Base-by-base conservation (phyloP, 2,113 vertebrate species). In the Calyptomena viridis region DNA sequence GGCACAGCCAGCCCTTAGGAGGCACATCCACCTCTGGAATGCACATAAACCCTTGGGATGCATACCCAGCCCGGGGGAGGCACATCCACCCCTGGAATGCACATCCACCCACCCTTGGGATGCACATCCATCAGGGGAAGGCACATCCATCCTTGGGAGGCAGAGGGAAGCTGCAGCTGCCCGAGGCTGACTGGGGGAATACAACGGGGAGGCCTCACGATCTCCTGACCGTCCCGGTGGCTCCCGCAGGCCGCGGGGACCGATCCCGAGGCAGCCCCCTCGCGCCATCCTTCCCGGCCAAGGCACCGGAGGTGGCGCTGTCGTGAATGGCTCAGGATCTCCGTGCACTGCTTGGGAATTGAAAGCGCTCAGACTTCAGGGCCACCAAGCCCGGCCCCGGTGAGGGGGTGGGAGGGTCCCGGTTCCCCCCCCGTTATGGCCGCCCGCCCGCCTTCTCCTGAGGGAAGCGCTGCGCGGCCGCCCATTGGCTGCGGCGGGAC, bases 401-500 rank as follows among this genome's bases (percentile, higher is more conserved):
- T 24, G 19, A 20, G 6, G 7, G 23, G 9, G 42, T 24, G 20
- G 16, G 16, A 14, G 3, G 13, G 4, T 2, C 7, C 17, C 27
- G 1, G 31, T 8, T 19, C 28, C 49, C 6, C 21, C 7, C 37
- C 44, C 21, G 3, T 2, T 22, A n/a, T 40, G 24, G 1, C 30
- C 24, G 2, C 17, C 69, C 37, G 12, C 37, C 63, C 66, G 22
- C 77, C 64, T 39, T 22, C 5, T 30, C 17, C 76, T 23, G 76
- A 60, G 22, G 30, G 18, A 14, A 5, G 27, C 1, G 9, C 3
- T 10, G 3, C 0, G 10, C 19, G 20, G 24, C 10, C 42, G 22
- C 39, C 4, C 44, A 97, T 94, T 97, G 95, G 96, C 60, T 76
- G 33, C 18, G 7, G 6, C 2, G 20, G 88, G 96, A 96, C 96